Evolutionary conservation across 2,113 vertebrate species (phyloP).

Genomic region (Dromiciops gliroides): DNA sequence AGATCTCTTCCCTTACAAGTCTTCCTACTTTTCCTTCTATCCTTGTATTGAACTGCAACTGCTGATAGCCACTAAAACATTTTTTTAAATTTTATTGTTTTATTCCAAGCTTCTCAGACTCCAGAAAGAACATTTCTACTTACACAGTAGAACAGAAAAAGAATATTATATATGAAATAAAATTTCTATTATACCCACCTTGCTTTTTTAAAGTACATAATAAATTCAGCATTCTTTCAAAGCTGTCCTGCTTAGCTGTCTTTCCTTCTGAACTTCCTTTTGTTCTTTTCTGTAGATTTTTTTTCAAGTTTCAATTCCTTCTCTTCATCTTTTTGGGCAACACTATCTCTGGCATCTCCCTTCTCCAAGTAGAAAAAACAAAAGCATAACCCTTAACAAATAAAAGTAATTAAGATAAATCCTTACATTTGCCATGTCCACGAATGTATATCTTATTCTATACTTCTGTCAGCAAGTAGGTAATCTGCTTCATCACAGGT

Average conservation of each 20-base stretch:
- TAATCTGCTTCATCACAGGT: not conserved
- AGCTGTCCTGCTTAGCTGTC: not conserved
- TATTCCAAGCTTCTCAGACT: not conserved
- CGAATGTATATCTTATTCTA: not conserved
- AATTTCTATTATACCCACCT: not conserved
- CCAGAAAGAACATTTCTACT: not conserved
- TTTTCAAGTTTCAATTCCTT: not conserved
- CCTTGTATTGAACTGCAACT: not conserved
- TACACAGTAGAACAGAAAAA: not conserved
- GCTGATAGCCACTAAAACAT: not conserved
- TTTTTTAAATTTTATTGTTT: not conserved
- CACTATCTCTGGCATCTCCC: not conserved
- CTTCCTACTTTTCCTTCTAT: not conserved
- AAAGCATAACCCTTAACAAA: not conserved
- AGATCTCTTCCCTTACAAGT: not conserved
- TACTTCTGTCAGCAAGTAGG: not conserved
- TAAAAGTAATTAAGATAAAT: not conserved
- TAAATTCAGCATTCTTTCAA: not conserved
- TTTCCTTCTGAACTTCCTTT: not conserved
- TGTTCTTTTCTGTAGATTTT: not conserved
- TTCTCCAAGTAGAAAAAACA: not conserved
- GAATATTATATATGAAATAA: not conserved
- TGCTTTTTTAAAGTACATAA: not conserved
- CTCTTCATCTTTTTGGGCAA: not conserved
- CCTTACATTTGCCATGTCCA: not conserved